Evolutionary conservation across 2,113 vertebrate species (phyloP).

Genomic region (Noturus placidus): DNA sequence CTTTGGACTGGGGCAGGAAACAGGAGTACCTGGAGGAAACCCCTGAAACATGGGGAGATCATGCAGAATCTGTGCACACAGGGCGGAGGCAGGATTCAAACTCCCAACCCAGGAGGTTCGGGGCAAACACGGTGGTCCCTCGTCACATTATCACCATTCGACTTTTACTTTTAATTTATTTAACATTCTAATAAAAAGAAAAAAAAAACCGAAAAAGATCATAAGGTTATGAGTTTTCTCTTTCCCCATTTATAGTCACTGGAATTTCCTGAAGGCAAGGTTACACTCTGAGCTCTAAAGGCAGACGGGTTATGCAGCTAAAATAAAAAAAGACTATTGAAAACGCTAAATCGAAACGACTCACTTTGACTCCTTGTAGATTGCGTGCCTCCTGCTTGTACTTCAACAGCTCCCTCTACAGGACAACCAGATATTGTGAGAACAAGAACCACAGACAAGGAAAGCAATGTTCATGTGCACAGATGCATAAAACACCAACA

Average conservation of each 20-base stretch:
- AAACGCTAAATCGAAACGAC: constrained; percentile 21
- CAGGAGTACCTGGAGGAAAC: too few species aligned
- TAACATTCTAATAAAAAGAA: neutral
- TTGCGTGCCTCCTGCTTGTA: constrained; percentile 91
- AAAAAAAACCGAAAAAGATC: neutral
- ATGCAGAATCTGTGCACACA: too few species aligned
- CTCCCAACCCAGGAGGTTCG: too few species aligned
- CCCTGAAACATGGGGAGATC: too few species aligned
- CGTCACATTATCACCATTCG: too few species aligned
- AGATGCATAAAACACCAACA: neutral
- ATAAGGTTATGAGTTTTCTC: neutral
- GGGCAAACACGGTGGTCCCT: too few species aligned
- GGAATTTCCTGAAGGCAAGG: neutral
- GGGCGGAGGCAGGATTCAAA: too few species aligned
- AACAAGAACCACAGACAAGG: constrained; percentile 14
- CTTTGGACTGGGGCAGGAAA: too few species aligned
- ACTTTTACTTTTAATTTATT: too few species aligned
- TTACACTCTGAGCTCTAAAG: neutral
- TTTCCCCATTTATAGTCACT: neutral
- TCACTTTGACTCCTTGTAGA: constrained; percentile 92
- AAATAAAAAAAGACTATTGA: neutral
- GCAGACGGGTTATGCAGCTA: neutral
- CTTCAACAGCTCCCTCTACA: constrained; percentile 88
- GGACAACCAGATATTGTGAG: constrained; percentile 33
- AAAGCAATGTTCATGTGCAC: neutral